phyloP scores from a whole-genome alignment of 2,113 vertebrate species.

The Myrmecobius fasciatus region DNA sequence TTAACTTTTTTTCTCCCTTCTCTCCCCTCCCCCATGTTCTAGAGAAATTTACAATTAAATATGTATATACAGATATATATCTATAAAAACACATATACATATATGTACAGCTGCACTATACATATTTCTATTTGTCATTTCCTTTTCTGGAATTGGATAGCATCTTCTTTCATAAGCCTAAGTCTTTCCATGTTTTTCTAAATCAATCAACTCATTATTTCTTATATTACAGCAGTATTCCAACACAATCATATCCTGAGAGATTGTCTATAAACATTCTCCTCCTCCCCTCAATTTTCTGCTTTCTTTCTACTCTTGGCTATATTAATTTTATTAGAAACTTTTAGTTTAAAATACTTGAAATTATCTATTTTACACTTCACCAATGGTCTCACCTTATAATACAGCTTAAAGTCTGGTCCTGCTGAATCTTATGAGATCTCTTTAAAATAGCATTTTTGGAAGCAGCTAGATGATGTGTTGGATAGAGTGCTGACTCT shows the following conservation, averaged over 20 bases:
- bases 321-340: background rate
- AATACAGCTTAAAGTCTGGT: no score
- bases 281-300: background rate
- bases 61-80: background rate
- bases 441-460: background rate
- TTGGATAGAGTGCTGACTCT: no score
- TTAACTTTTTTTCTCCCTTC: background rate
- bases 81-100: background rate
- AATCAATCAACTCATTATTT: background rate
- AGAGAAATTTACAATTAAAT: background rate
- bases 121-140: background rate
- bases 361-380: background rate
- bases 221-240: background rate
- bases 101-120: background rate
- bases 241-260: background rate
- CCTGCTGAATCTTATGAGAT: background rate
- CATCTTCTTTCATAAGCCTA: background rate
- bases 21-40: background rate
- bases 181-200: background rate
- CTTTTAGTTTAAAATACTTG: background rate
- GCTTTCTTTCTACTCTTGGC: background rate
- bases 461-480: background rate
- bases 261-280: background rate
- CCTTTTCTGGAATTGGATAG: background rate
- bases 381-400: background rate